Conservation (phyloP, 2,797 vertebrate species). For the Rhinella marina region DNA sequence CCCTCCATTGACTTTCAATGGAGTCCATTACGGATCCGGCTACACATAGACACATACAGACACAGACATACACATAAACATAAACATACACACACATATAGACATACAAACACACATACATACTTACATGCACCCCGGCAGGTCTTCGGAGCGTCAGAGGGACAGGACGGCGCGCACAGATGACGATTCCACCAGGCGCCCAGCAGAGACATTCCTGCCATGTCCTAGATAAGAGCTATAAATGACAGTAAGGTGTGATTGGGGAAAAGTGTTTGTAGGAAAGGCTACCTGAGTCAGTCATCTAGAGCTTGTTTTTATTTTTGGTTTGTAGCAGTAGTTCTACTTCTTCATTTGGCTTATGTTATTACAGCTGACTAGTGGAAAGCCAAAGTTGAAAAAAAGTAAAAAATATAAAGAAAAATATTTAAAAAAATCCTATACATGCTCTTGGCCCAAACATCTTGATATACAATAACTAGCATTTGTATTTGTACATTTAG, state of each 20-base stretch:
- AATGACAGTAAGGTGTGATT: constrained; percentile 26
- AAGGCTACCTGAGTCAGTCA: background rate
- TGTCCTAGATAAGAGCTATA: constrained; percentile 36
- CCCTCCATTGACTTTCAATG: too few species aligned
- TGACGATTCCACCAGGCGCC: too few species aligned
- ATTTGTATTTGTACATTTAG: background rate
- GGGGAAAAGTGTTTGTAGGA: constrained; percentile 12
- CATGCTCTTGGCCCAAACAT: background rate
- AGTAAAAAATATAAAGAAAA: background rate
- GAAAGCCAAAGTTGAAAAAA: background rate
- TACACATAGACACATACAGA: too few species aligned
- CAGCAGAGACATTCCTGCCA: constrained; percentile 28
- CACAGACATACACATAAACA: too few species aligned
- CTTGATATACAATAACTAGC: background rate
- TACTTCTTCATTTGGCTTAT: background rate
- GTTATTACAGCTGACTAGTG: background rate
- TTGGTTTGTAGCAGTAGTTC: background rate
- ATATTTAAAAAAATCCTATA: background rate
- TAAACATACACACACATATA: too few species aligned
- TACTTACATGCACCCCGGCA: too few species aligned
- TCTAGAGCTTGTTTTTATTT: constrained; percentile 16
- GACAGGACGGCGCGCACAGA: too few species aligned
- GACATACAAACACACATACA: too few species aligned
- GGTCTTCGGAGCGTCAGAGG: too few species aligned
- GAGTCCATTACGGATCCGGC: too few species aligned